phyloP scores from a whole-genome alignment of 2,797 vertebrate species.

The Oophaga sylvatica region DNA sequence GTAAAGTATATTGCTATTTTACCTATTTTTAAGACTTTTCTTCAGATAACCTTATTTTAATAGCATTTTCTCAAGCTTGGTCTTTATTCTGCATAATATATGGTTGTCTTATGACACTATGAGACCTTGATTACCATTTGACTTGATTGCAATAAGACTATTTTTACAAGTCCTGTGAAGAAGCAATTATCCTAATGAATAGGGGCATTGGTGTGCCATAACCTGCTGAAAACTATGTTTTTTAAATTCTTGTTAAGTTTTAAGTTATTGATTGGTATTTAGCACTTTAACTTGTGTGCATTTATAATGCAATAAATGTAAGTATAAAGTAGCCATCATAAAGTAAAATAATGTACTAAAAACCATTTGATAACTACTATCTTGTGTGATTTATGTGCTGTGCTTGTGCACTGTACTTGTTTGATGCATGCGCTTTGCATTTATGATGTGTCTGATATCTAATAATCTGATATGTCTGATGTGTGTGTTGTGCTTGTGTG shows the following conservation, averaged over 20 bases:
- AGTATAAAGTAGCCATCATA: neutral
- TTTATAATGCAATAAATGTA: neutral
- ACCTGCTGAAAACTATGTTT: conserved; percentile 1
- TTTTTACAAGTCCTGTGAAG: conserved; percentile 48
- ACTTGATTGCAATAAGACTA: conserved; percentile 55
- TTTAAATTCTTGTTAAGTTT: neutral
- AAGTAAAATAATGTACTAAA: neutral
- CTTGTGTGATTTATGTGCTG: too few relatives aligned
- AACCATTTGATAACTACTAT: neutral
- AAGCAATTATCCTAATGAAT: conserved; percentile 45
- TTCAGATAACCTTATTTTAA: conserved; percentile 29
- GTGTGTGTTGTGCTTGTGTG: too few relatives aligned
- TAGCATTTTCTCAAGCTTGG: neutral
- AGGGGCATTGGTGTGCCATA: conserved; percentile 30
- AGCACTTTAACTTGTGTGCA: neutral
- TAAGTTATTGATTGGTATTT: neutral
- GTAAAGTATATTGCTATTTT: neutral
- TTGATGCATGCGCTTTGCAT: too few relatives aligned
- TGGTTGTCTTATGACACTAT: conserved; percentile 34
- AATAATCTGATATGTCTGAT: too few relatives aligned
- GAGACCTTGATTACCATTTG: conserved; percentile 45
- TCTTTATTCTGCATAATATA: conserved; percentile 37
- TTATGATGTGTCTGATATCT: too few relatives aligned
- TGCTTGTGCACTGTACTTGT: too few relatives aligned
- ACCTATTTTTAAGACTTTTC: neutral